These are phyloP conservation scores for Amazonetta brasiliensis DNA, from an alignment of 2,797 vertebrate genomes.

Conservation along the genomic window DNA sequence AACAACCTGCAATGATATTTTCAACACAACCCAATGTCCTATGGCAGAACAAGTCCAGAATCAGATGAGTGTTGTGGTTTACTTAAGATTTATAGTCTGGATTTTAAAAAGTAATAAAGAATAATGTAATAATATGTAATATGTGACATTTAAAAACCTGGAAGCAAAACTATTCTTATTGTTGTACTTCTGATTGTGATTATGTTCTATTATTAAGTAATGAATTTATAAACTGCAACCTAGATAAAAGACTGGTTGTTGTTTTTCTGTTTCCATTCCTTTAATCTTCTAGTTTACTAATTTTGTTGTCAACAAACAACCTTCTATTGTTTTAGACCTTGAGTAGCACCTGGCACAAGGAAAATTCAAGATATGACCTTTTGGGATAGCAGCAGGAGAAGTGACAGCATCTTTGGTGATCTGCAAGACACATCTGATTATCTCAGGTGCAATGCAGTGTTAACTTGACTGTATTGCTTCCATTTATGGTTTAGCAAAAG, in stretches of 20 bases:
- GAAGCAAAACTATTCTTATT: not conserved
- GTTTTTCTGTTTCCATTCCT: not conserved
- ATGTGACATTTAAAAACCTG: not conserved
- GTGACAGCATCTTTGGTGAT: not conserved
- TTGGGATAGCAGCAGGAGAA: not conserved
- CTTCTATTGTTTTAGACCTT: not conserved
- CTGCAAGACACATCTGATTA: not conserved
- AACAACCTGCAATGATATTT: not conserved
- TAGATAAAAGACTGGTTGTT: not conserved
- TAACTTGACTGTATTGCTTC: not conserved
- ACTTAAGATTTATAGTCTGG: not conserved
- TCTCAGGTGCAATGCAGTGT: fast-evolving
- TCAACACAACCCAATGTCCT: not conserved
- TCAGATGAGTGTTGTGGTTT: not conserved
- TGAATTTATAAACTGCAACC: not conserved
- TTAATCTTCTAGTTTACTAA: not conserved
- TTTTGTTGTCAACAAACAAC: not conserved
- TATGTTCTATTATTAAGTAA: not conserved
- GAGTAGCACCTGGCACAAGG: not conserved
- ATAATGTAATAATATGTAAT: not conserved
- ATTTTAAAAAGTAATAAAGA: not conserved
- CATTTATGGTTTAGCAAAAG: not conserved
- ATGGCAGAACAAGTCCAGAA: not conserved
- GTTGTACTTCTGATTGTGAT: not conserved
- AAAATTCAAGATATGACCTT: not conserved